phyloP scores from a whole-genome alignment of 2,888 invertebrate species.

The Scelioninae gen. 2 region DNA sequence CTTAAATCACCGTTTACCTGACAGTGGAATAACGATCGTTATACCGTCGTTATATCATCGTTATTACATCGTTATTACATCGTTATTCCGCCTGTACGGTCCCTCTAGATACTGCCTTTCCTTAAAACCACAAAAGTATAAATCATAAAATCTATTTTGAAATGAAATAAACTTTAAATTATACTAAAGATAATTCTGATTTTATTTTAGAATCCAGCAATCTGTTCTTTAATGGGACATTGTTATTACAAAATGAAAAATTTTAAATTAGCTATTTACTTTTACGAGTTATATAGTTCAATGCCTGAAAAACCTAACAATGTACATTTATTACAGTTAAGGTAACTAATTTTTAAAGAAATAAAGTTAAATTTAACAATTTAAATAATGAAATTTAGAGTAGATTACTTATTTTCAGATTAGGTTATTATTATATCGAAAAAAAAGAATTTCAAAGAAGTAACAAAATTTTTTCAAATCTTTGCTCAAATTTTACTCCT shows the following conservation, averaged over 20 bases:
- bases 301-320: background rate
- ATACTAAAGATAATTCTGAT: background rate
- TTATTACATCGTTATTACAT: no score
- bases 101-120: no score
- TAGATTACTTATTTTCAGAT: background rate
- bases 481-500: background rate
- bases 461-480: slow-evolving; percentile 7
- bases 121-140: no score
- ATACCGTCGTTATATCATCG: no score
- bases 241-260: background rate
- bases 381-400: background rate
- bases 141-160: background rate
- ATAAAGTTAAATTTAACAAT: no score
- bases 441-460: slow-evolving; percentile 8
- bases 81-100: no score
- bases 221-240: slow-evolving; percentile 20
- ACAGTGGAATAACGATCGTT: no score
- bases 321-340: slow-evolving; percentile 8
- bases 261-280: background rate
- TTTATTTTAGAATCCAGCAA: slow-evolving; percentile 5
- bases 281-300: background rate
- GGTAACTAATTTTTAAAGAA: background rate
- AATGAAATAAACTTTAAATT: background rate
- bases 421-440: slow-evolving; percentile 16
- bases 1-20: no score